These are phyloP conservation scores for Dendrocincla tyrannina DNA, from an alignment of 2,797 vertebrate genomes.

Conservation along the genomic window DNA sequence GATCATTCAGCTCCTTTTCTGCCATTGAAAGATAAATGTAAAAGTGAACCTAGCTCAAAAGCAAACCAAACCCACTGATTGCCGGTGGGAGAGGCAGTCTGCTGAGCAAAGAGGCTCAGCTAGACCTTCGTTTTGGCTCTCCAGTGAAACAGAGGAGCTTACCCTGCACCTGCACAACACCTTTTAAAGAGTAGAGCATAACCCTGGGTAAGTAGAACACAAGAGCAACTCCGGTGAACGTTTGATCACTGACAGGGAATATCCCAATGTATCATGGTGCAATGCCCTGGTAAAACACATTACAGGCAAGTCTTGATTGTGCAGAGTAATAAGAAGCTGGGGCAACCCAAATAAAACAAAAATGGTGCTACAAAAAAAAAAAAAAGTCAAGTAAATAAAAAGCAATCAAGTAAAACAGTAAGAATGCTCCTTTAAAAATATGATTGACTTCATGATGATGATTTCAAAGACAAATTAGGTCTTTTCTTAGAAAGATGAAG, in stretches of 20 bases:
- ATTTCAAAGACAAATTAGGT: not conserved
- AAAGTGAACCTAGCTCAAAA: not conserved
- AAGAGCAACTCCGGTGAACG: not conserved
- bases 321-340: not conserved
- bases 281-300: not conserved
- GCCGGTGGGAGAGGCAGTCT: not conserved
- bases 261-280: not conserved
- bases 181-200: not conserved
- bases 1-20: not conserved
- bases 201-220: not conserved
- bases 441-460: not conserved
- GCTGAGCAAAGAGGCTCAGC: not conserved
- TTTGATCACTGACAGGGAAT: not conserved
- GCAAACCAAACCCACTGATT: not conserved
- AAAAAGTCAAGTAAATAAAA: not conserved
- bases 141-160: not conserved
- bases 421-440: not conserved
- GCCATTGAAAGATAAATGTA: not conserved
- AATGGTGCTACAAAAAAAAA: not conserved
- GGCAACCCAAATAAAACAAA: not conserved
- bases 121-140: not conserved
- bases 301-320: not conserved
- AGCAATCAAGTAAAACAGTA: too few species aligned
- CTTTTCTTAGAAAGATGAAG: not conserved
- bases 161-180: not conserved